These are phyloP conservation scores for Cavia aperea DNA, from an alignment of 2,113 vertebrate genomes.

Conservation along the genomic window DNA sequence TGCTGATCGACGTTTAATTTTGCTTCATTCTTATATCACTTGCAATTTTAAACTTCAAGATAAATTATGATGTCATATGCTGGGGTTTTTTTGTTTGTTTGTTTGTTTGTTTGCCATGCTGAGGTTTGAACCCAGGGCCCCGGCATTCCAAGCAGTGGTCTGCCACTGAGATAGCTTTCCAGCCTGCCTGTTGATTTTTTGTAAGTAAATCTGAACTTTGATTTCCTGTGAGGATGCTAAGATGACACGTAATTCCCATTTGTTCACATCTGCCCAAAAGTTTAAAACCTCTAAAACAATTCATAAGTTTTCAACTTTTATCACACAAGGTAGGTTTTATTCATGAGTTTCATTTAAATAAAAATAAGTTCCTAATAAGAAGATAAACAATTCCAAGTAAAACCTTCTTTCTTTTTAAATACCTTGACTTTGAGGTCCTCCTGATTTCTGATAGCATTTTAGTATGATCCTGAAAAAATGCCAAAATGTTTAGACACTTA, in stretches of 20 bases:
- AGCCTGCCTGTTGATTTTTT: not conserved
- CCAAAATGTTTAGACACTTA: slow-evolving; percentile 1
- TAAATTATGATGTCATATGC: not conserved
- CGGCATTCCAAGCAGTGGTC: not conserved
- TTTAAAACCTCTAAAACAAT: slow-evolving; percentile 9
- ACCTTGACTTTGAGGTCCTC: not conserved
- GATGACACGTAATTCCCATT: not conserved
- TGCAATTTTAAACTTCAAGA: not conserved
- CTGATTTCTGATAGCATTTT: not conserved
- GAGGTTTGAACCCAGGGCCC: not conserved
- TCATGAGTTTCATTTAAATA: slow-evolving; percentile 28
- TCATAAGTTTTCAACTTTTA: slow-evolving; percentile 3
- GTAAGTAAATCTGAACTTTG: not conserved
- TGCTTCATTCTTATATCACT: not conserved
- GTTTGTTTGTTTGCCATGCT: not conserved
- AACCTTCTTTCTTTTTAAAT: slow-evolving; percentile 41
- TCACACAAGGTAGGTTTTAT: slow-evolving; percentile 20
- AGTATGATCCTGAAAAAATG: slow-evolving; percentile 31
- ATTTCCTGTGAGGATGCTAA: not conserved
- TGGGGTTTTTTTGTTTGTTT: not conserved
- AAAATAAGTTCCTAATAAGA: slow-evolving; percentile 20
- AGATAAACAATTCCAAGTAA: slow-evolving; percentile 40
- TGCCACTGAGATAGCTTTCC: not conserved
- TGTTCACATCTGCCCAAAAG: not conserved
- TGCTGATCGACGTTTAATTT: not conserved